Percentiles rank a stretch among this genome's conserved stretches.
Conservation (phyloP, 2,113 vertebrate genomes). For the Pituophis catenifer region DNA sequence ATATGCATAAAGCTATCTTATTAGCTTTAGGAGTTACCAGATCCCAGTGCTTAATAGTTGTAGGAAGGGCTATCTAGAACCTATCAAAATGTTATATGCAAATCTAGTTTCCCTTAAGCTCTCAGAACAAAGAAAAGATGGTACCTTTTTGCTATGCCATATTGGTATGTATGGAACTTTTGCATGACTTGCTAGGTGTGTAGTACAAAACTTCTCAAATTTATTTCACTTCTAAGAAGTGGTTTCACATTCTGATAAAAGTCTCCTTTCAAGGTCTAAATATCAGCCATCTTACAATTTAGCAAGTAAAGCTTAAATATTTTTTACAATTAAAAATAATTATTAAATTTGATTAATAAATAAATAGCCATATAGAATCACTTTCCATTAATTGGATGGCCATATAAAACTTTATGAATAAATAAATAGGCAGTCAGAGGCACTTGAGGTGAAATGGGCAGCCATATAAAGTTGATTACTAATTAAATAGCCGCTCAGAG, state of each 20-base stretch:
- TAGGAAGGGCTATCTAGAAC: neutral
- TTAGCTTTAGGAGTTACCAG: neutral
- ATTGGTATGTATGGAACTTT: neutral
- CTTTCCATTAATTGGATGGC: neutral
- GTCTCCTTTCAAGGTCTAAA: neutral
- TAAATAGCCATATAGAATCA: neutral
- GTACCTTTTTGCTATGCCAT: neutral
- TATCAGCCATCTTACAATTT: conserved; percentile 33
- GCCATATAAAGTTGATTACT: too few species aligned
- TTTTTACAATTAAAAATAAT: neutral
- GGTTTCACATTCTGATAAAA: conserved; percentile 29
- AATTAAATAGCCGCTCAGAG: neutral
- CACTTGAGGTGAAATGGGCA: too few species aligned
- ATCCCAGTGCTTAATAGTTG: neutral
- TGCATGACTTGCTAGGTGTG: accelerated
- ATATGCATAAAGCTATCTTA: too few species aligned
- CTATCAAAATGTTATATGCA: neutral
- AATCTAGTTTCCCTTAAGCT: neutral
- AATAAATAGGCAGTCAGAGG: neutral
- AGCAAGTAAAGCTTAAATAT: conserved; percentile 13
- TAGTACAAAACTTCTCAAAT: neutral
- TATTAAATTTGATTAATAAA: neutral
- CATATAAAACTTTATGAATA: neutral
- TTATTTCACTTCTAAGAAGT: conserved; percentile 23
- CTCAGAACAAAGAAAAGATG: neutral